Evolutionary conservation across 2,797 vertebrate genomes (phyloP).

Genomic region (Myotis vivesi): DNA sequence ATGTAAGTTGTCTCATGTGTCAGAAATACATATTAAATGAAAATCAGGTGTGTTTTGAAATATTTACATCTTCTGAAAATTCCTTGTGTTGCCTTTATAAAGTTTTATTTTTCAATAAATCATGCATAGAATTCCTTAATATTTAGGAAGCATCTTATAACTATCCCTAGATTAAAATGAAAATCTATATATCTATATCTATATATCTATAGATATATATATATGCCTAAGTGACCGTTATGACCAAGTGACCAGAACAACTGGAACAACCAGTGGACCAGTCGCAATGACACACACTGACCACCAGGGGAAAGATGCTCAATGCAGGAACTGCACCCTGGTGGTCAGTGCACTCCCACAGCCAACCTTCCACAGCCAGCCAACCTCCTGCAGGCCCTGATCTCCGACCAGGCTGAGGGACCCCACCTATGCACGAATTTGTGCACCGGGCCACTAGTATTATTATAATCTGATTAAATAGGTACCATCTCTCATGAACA

Average conservation of each 20-base stretch:
- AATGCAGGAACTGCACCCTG: no score
- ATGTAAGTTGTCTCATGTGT: background rate
- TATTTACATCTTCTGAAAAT: background rate
- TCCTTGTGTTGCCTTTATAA: background rate
- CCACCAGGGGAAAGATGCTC: no score
- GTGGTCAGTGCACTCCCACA: no score
- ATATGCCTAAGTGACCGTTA: no score
- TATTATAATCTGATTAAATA: background rate
- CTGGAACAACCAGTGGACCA: no score
- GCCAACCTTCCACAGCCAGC: no score
- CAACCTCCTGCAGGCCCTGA: no score
- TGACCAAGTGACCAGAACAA: no score
- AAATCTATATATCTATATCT: background rate
- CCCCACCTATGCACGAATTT: no score
- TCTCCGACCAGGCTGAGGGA: no score
- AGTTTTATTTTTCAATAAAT: background rate
- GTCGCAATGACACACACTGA: no score
- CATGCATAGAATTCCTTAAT: background rate
- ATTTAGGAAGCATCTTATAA: background rate
- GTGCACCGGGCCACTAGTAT: background rate
- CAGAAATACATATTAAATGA: background rate
- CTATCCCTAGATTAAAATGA: background rate
- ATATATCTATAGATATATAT: no score
- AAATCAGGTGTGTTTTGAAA: constrained; percentile 15
- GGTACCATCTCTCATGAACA: background rate